Evolutionary conservation across 1,140 invertebrate species (phyloP), one percentile per base, ranked within the genome.

Genomic region (Drosophila suzukii): DNA sequence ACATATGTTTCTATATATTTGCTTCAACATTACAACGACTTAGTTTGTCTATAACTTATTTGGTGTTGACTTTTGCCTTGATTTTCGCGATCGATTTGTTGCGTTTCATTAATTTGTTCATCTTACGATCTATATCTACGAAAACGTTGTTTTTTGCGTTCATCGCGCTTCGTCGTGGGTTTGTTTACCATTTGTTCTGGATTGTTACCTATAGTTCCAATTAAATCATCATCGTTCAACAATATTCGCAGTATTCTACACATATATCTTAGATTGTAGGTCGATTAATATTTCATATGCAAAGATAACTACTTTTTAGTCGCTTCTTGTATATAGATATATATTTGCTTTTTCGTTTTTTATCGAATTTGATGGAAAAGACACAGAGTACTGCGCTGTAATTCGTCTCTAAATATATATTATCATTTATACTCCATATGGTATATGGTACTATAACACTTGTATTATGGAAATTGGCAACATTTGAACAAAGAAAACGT

Each of bases 21-120:
- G 58, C 47, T 59, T 80, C 66, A 80, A 79, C 76, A 72, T 84
- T 77, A 63, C 76, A 77, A 77, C 73, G 63, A 84, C 10, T 51
- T 51, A 11, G 71, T 70, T 84, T 75, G 58, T 77, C 57, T 79
- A 66, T 41, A 55, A 58, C 34, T 53, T 47, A 62, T 47, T 75
- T 75, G 73, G 59, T 75, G 58, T 75, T 74, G 58, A 49, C 63
- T n/a, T 57, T 17, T 61, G 34, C 43, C 38, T 53, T 17, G 59
- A 51, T 68, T 68, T 46, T 44, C 43, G n/a, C 61, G 61, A 41
- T 54, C 38, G 17, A 36, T 55, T 44, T 24, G 17, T 58, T 20
- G 27, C 17, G 17, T 60, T 49, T 44, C 24, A 32, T 47, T 60
- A 32, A 62, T 66, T 49, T 50, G 62, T 46, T 54, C 11, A 15